These are phyloP conservation scores for Idaea straminata DNA, from an alignment of 2,888 invertebrate species.

Conservation along the genomic window DNA sequence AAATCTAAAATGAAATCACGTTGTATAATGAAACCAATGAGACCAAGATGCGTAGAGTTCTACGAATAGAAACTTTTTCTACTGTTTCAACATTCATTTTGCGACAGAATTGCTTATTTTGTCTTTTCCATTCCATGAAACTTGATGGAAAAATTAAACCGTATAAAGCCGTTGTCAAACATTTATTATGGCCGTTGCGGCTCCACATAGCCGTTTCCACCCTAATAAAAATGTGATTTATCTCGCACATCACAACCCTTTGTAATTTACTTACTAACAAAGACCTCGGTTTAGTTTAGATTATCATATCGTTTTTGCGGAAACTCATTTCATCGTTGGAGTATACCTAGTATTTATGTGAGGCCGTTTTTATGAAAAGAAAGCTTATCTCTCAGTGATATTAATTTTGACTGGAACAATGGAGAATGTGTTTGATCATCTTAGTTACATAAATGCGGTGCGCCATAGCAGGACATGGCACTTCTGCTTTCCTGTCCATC, in stretches of 20 bases:
- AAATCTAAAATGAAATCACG: too few species aligned
- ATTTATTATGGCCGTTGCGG: constrained; percentile 2
- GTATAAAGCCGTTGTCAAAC: constrained; percentile 1
- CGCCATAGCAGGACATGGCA: too few species aligned
- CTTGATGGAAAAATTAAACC: neutral
- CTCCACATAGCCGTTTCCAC: constrained; percentile 15
- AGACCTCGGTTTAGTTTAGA: constrained; percentile 30
- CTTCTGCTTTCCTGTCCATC: too few species aligned
- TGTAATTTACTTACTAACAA: constrained; percentile 30
- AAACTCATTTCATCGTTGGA: constrained; percentile 35
- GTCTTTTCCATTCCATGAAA: neutral
- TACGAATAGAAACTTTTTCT: neutral
- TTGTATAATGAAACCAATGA: neutral
- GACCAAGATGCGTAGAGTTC: neutral
- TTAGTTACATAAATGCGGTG: too few species aligned
- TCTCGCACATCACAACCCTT: constrained; percentile 22
- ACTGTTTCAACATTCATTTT: neutral
- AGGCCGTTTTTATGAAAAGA: constrained; percentile 15
- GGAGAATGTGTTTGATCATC: neutral
- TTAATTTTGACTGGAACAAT: neutral
- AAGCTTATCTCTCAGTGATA: constrained; percentile 19
- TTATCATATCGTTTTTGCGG: constrained; percentile 31
- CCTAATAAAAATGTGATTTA: constrained; percentile 21
- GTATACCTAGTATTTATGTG: neutral
- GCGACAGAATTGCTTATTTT: neutral